Evolutionary conservation across 2,888 invertebrate species (phyloP), one percentile per base, ranked within the genome.

Genomic region (Tiliacea aurago): DNA sequence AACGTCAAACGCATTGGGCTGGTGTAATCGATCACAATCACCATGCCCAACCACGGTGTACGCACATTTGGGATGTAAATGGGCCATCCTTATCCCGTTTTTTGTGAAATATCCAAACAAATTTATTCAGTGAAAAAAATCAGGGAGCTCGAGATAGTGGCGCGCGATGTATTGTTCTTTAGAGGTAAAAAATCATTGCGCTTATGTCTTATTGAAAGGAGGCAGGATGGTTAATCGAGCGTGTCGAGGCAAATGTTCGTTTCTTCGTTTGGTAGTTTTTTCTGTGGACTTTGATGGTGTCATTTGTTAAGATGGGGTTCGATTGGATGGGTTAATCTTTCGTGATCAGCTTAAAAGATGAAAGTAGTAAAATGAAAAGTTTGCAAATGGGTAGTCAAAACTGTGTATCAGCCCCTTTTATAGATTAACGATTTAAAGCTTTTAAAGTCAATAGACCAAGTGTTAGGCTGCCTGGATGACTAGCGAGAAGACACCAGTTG

Each of bases 71-170:
- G 89, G 89, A 94, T 95, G 95, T 93, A 94, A 94, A 95, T 95
- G 89, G 90, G 86, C 84, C 85, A 84, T 91, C 92, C 92, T 94
- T 94, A 94, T 91, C 92, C 93, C 90, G 87, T 90, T 94, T 94
- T 95, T 95, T 94, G 90, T 91, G 91, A 92, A 92, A 92, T 90
- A 92, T 89, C 91, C 90, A 93, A 91, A 94, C 94, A 94, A 94
- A 95, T 94, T 94, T 94, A 94, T 94, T 92, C 95, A 89, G 91
- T 86, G 90, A 88, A 90, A 89, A 91, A 90, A 91, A 90, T 85
- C 76, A 58, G 62, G 69, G 51, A 59, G 45, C 64, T 85, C 18
- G 88, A 88, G 87, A 84, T 82, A 81, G 81, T 78, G 71, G 73
- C 59, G 18, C 28, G 72, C 75, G 55, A 76, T 73, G 59, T 74